Evolutionary conservation across 2,797 vertebrate species (phyloP), one percentile per base, ranked within the genome.

Genomic region (Neosilurus mollespiculum): DNA sequence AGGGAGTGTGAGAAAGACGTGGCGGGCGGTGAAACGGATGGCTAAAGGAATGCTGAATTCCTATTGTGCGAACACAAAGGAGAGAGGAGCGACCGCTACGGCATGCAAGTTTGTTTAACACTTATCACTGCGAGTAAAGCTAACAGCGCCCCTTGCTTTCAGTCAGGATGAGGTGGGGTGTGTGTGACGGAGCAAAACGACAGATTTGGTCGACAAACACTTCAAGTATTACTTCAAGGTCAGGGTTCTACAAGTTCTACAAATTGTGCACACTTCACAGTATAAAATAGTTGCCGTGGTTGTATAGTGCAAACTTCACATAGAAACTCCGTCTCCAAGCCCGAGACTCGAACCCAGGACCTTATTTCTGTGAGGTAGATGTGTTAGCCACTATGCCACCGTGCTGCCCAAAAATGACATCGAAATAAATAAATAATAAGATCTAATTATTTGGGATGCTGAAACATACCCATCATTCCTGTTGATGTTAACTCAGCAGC

Each of bases 81-180:
- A 87, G 86, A 89, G 87, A 84, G 79, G 78, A 78, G 86, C 84
- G 87, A 86, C 83, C 78, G 88, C 37, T 64, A 82, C 67, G 82
- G 86, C 86, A 85, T 88, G 91, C 83, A 87, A 88, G 91, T 91
- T 90, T 91, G 90, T 83, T 81, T 86, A 87, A 87, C 88, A 89
- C 92, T 90, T 93, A 93, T 92, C 91, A 89, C 75, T 18, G 58
- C 22, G 10, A 82, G 87, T 87, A 91, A 91, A 90, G 89, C 90
- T 91, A 93, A 93, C 90, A 90, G 80, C 85, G 90, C 90, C 91
- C 89, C 90, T 89, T 87, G 87, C 88, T 71, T 88, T 90, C 91
- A 91, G 92, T 92, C 89, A 91, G 89, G 90, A 89, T 87, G 80
- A 77, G 86, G 66, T 78, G 83, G 79, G 83, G 43, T 43, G 8